Evolutionary conservation across 2,113 vertebrate genomes (phyloP).

Genomic region (Gallinago paraguaiae): DNA sequence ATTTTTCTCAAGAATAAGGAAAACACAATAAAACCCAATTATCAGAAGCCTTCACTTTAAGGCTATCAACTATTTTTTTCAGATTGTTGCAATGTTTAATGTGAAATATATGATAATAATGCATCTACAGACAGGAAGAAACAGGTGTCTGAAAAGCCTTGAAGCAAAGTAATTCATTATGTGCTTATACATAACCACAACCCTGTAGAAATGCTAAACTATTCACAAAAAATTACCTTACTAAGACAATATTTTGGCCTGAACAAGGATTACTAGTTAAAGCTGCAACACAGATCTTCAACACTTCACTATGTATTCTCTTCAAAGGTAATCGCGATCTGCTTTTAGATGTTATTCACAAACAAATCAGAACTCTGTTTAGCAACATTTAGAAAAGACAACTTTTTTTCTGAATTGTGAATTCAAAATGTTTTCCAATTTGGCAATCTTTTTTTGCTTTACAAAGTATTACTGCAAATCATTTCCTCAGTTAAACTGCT

Average conservation of each 20-base stretch:
- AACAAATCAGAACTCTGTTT: not conserved
- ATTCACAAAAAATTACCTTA: not conserved
- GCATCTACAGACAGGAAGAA: not conserved
- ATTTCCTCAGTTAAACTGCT: not conserved
- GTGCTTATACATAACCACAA: not conserved
- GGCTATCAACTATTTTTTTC: not conserved
- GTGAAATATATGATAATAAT: not conserved
- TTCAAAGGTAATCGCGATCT: not conserved
- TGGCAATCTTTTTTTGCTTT: not conserved
- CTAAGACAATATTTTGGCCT: not conserved
- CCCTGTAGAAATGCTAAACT: not conserved
- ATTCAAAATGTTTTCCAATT: not conserved
- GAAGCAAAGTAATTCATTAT: not conserved
- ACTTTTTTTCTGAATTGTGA: not conserved
- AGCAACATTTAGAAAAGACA: not conserved
- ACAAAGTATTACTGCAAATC: not conserved
- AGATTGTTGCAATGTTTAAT: not conserved
- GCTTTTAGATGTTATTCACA: not conserved
- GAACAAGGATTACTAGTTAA: not conserved
- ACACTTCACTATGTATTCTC: not conserved
- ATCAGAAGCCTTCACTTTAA: not conserved
- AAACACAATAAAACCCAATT: not conserved
- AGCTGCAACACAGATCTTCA: not conserved
- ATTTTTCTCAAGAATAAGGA: not conserved
- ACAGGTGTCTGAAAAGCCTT: not conserved